A percentile compares a stretch with the other conserved stretches of the same genome.
Conservation (phyloP, 2,113 vertebrate genomes). For the Haplotaxodon microlepis region DNA sequence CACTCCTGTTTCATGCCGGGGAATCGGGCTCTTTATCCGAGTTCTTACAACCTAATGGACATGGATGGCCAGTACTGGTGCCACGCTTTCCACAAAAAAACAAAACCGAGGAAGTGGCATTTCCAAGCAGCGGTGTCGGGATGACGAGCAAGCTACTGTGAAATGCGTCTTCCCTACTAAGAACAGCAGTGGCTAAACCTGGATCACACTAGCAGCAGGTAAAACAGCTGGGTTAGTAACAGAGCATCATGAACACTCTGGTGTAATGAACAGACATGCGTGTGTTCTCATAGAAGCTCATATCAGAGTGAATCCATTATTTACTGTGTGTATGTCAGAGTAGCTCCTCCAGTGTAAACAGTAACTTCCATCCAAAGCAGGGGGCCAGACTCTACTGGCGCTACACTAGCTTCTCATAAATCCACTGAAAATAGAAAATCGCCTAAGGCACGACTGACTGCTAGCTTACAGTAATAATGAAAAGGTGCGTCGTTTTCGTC, state of each 20-base stretch:
- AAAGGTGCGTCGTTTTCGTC: slow-evolving; percentile 52
- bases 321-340: background rate
- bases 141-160: background rate
- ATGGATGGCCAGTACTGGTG: background rate
- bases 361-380: slow-evolving; percentile 31
- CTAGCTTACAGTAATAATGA: slow-evolving; percentile 52
- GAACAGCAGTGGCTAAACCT: slow-evolving; percentile 52
- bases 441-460: slow-evolving; percentile 4
- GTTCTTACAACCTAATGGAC: background rate
- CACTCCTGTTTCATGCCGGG: background rate
- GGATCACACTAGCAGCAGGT: slow-evolving; percentile 67
- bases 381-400: slow-evolving; percentile 5
- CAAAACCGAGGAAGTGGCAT: background rate
- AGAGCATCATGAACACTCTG: slow-evolving; percentile 1
- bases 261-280: background rate
- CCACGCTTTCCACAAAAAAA: background rate
- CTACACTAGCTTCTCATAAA: background rate
- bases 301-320: background rate
- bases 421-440: slow-evolving; percentile 1
- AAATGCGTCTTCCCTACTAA: background rate
- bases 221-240: slow-evolving; percentile 24
- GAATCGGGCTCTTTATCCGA: background rate
- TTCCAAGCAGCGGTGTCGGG: background rate
- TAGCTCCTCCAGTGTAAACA: slow-evolving; percentile 55
- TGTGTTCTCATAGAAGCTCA: background rate